Evolutionary conservation across 2,888 invertebrate genomes (phyloP), one percentile per base, ranked within the genome.

Genomic region (Chaitophorus viminalis): DNA sequence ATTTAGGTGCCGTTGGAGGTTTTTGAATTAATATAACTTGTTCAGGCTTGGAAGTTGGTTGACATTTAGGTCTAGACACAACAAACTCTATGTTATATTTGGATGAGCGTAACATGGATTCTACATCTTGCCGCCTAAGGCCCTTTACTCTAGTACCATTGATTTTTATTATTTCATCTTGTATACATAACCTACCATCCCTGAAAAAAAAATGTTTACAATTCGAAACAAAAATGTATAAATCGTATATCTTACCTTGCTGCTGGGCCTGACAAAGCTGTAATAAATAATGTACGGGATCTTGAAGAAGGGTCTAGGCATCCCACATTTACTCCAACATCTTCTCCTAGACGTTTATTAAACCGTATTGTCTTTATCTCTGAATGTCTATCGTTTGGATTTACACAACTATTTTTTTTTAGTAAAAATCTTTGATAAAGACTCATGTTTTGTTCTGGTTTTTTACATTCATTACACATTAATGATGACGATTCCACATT

Each of bases 111-210:
- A 87, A 6, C n/a, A 87, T 79, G 0, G 39, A 87, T 81, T 87
- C 87, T 1, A 87, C 87, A 18, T 87, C 87, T 46, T 87, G 87
- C 11, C 79, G 79, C 14, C 31, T 93, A 87, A 96, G 93, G 1
- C 95, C 96, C 89, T 95, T 93, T 89, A 98, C 92, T 89, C 96
- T 94, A 90, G 94, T 94, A 18, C 97, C 97, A 91, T 97, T 97
- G 54, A 97, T 95, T 92, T 96, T 96, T 21, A 97, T 95, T 89
- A 98, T 95, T 93, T 97, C 96, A 92, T 98, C 98, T 25, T 97
- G 97, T 89, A 96, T 93, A 90, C 94, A 93, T 89, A 98, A 93
- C 90, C 96, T 93, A 33, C 96, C 96, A 91, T 96, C 96, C 92
- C 96, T 95, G 91, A 88, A 92, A 91, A 86, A 88, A 87, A 82